Evolutionary conservation across 2,888 invertebrate genomes (phyloP).

Genomic region (Archips xylosteana): DNA sequence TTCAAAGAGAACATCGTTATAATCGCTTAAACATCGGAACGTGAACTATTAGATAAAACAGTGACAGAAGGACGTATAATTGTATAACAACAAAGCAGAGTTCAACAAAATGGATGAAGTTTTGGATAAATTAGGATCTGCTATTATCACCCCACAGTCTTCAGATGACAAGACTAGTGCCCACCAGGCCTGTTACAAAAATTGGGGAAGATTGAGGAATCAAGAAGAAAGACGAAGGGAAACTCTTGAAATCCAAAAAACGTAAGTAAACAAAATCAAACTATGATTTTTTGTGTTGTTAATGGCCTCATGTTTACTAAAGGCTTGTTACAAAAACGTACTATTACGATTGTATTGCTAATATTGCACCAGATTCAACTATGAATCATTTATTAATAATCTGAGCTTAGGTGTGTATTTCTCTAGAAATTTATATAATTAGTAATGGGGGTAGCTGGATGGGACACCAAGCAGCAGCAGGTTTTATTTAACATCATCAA

Average conservation of each 20-base stretch:
- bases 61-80: background rate
- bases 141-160: constrained; percentile 51
- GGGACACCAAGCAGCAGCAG: background rate
- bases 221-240: constrained; percentile 84
- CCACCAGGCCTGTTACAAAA: constrained; percentile 70
- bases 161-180: constrained; percentile 49
- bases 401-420: too few relatives aligned
- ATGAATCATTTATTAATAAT: background rate
- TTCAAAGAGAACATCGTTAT: too few relatives aligned
- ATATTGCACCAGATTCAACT: too few relatives aligned
- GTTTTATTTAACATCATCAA: background rate
- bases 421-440: background rate
- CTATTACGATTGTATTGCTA: too few relatives aligned
- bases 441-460: background rate
- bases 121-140: constrained; percentile 58
- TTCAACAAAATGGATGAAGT: constrained; percentile 68
- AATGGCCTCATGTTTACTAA: background rate
- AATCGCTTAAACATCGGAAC: too few relatives aligned
- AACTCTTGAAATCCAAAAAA: constrained; percentile 85
- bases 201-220: constrained; percentile 66
- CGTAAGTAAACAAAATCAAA: constrained; percentile 74
- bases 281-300: background rate
- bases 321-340: background rate
- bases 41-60: too few relatives aligned
- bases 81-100: background rate